These are phyloP conservation scores for Labrus mixtus DNA, from an alignment of 2,113 vertebrate species.

Conservation along the genomic window DNA sequence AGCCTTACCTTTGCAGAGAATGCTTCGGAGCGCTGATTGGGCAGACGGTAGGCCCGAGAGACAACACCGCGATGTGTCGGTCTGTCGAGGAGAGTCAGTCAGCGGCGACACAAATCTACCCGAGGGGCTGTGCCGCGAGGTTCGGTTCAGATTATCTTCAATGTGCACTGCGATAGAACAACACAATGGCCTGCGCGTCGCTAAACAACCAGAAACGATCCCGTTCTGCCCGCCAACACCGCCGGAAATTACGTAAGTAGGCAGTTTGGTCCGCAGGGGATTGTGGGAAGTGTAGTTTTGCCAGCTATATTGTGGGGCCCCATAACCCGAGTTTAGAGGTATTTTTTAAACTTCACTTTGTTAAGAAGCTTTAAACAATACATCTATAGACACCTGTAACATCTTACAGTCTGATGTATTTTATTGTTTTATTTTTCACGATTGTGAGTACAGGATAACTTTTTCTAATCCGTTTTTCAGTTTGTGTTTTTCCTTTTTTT, in stretches of 20 bases:
- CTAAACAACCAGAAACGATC: constrained; percentile 53
- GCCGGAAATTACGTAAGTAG: constrained; percentile 57
- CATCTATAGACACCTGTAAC: no score
- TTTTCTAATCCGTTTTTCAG: no score
- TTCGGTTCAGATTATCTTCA: not conserved
- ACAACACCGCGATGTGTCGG: not conserved
- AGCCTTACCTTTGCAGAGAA: constrained; percentile 72
- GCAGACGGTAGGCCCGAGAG: constrained; percentile 32
- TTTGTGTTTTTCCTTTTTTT: no score
- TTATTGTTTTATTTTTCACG: no score
- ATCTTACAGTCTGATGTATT: no score
- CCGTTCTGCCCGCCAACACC: constrained; percentile 82
- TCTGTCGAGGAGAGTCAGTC: not conserved
- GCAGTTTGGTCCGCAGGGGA: not conserved
- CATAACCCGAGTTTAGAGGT: no score
- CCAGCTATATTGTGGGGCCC: no score
- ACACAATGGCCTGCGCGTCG: constrained; percentile 64
- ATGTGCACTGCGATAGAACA: constrained; percentile 8
- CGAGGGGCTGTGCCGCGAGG: not conserved
- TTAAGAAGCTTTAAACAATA: no score
- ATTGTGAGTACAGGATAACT: no score
- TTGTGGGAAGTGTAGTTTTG: constrained; percentile 5
- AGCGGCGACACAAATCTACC: not conserved
- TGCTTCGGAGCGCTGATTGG: constrained; percentile 14
- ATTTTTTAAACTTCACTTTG: no score